A percentile compares a stretch with the other conserved stretches of the same genome.
These are phyloP conservation scores for Heliconius hewitsoni DNA, from an alignment of 1,140 invertebrate species.

Conservation along the genomic window DNA sequence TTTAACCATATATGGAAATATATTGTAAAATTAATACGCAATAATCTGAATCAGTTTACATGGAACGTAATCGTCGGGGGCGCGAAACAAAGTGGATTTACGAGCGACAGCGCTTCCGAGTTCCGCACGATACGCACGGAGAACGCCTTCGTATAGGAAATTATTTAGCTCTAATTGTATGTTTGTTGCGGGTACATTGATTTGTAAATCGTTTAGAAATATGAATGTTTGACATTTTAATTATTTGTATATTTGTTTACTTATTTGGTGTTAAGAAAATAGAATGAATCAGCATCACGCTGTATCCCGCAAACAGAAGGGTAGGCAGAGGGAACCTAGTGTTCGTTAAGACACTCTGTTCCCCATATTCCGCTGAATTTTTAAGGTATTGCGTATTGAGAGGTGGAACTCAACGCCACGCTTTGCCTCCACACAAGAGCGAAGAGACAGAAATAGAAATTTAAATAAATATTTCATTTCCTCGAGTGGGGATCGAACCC, in stretches of 20 bases:
- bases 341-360: too few relatives aligned
- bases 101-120: constrained; percentile 37
- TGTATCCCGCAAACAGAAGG: too few relatives aligned
- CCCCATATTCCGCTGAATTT: too few relatives aligned
- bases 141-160: constrained; percentile 36
- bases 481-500: too few relatives aligned
- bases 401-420: too few relatives aligned
- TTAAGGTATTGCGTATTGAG: too few relatives aligned
- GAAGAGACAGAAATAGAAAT: too few relatives aligned
- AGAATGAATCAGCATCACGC: too few relatives aligned
- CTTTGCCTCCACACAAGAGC: too few relatives aligned
- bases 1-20: background rate
- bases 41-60: constrained; percentile 22
- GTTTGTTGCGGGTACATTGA: constrained; percentile 2
- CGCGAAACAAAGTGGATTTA: constrained; percentile 33
- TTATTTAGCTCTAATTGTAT: constrained; percentile 26
- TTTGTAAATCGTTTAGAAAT: background rate
- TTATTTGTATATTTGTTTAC: background rate
- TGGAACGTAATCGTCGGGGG: constrained; percentile 28
- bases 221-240: background rate
- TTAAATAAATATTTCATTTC: too few relatives aligned
- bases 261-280: background rate
- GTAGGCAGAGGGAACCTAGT: too few relatives aligned
- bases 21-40: constrained; percentile 6
- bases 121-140: constrained; percentile 32